phyloP scores from a whole-genome alignment of 1,140 invertebrate species.

The Drosophila novamexicana region DNA sequence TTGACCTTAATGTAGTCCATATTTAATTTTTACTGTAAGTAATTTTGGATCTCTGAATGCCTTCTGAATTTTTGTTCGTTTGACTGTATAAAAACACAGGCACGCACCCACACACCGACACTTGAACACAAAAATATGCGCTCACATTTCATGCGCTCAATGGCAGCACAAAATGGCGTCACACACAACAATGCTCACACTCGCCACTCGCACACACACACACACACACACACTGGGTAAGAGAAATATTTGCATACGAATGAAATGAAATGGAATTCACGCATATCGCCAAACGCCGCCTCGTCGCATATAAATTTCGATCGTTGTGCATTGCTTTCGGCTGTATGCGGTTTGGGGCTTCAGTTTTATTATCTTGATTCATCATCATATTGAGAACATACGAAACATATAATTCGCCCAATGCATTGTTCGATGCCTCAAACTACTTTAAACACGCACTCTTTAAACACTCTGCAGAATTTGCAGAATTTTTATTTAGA shows the following conservation, averaged over 20 bases:
- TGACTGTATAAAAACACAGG: constrained; percentile 1
- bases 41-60: background rate
- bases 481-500: too few relatives aligned
- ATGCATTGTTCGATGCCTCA: too few relatives aligned
- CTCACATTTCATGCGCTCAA: constrained; percentile 18
- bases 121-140: constrained; percentile 5
- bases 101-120: constrained; percentile 1
- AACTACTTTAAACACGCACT: too few relatives aligned
- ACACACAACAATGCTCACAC: background rate
- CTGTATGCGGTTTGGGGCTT: background rate
- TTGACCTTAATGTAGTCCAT: constrained; percentile 28
- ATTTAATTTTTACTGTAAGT: constrained; percentile 15
- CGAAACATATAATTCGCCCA: too few relatives aligned
- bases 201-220: background rate
- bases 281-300: constrained; percentile 24
- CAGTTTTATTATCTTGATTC: constrained; percentile 2
- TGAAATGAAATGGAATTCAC: constrained; percentile 44
- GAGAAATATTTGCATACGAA: constrained; percentile 41
- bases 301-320: constrained; percentile 22
- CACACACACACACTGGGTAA: background rate
- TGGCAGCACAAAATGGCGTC: constrained; percentile 30
- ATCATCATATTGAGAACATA: background rate
- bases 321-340: constrained; percentile 13
- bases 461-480: too few relatives aligned
- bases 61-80: too few relatives aligned